Base-by-base conservation (phyloP, 92 coral and sea anemone genomes). In the Heteractis magnifica region DNA sequence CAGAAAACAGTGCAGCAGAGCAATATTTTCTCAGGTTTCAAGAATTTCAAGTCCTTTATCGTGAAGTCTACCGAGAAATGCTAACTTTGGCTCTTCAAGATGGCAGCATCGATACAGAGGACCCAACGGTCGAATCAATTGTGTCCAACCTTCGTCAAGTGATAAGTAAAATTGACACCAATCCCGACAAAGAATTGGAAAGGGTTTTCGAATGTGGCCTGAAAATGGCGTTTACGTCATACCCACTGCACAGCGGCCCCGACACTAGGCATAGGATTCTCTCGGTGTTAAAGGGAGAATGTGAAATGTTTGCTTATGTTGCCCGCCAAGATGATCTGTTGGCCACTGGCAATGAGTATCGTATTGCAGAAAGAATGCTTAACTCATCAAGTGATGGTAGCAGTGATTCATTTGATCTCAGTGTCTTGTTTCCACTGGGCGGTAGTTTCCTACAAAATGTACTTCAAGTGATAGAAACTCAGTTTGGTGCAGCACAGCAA, bases 11-110 rank as follows among this genome's bases (percentile, higher is more conserved):
- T 34, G 19, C 77, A 4, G 53, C 71, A 76, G 56, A 20, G 4
- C 81, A 81, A 5, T 76, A 14, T 2, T 76, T 75, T 52, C 75
- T 44, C 3, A 75, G 55, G 79, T 64, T 52, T 65, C 23, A 59
- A 11, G 87, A 84, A 13, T 76, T 84, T 60, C 81, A 23, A 10
- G 52, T 4, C n/a, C 71, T 84, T 44, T 84, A 84, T 65, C 75
- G 75, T 12, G 64, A 84, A 51, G 65, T 84, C 59, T 84, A 72
- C 82, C 53, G 50, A 77, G 87, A 84, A 72, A 26, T 84, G 76
- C 55, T 81, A 19, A 65, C 70, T 23, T 13, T 81, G 77, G 77
- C 56, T 44, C 84, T 81, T 13, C 18, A 71, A 50, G 77, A 68
- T n/a, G 62, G 34, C 23, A 23, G n/a, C 4, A 21, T 6, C 11